Percentiles rank a stretch among this genome's conserved stretches.
phyloP scores from a whole-genome alignment of 2,113 vertebrate genomes.

The Proteles cristata region DNA sequence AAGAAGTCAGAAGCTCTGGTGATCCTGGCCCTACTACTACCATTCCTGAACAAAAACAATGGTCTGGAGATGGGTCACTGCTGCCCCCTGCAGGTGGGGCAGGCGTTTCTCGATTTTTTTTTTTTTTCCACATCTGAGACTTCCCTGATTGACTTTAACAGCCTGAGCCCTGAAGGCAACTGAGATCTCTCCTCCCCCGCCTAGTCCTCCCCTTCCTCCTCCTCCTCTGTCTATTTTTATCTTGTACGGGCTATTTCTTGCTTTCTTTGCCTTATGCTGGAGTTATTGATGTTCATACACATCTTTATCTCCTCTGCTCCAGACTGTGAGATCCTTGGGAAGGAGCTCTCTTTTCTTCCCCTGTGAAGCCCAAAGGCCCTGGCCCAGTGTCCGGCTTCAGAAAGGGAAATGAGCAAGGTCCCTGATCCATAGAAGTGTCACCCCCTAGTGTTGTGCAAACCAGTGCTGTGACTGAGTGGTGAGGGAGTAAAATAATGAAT shows the following conservation, averaged over 20 bases:
- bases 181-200: accelerated
- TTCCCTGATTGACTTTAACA: neutral
- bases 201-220: neutral
- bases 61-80: neutral
- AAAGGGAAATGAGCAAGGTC: neutral
- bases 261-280: neutral
- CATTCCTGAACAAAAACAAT: neutral
- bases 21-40: neutral
- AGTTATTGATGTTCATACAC: neutral
- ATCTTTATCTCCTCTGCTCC: neutral
- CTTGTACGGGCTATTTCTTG: neutral
- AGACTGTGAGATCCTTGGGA: neutral
- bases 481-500: neutral
- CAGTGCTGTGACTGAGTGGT: neutral
- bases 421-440: neutral
- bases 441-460: neutral
- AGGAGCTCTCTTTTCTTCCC: neutral
- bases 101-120: neutral
- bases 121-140: neutral
- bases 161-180: neutral
- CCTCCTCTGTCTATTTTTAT: too few species aligned
- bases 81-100: constrained; percentile 78
- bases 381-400: neutral
- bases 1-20: neutral
- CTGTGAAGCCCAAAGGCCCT: neutral